Base-by-base conservation (phyloP, 1,140 invertebrate species). In the Ceratosolen fusciceps region DNA sequence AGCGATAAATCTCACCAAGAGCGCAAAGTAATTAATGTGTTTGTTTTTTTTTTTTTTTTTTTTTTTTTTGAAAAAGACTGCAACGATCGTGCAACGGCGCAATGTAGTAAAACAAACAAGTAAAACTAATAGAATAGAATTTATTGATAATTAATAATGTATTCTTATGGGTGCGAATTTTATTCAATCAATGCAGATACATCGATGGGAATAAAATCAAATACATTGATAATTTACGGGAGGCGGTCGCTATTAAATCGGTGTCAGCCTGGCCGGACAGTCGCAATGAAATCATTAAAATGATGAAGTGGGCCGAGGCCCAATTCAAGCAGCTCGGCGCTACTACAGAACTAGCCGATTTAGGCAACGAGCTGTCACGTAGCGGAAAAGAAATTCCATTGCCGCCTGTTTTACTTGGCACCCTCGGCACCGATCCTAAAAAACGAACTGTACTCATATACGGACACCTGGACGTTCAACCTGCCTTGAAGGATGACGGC, bases 391-490 rank as follows among this genome's bases (percentile, higher is more conserved):
- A 92, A 83, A 88, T 98, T 43, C 92, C 93, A 47, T 89, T 99
- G 47, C 98, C 98, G 1, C 97, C 98, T 43, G 95, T 98, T 14
- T 85, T 99, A 29, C 90, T 98, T n/a, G 98, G 95, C 29, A 91
- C 89, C 39, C 91, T 99, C 65, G 98, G 97, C 79, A 94, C 92
- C 82, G 96, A 99, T 88, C 91, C 94, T 0, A 93, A 93, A 9
- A 98, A 98, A 88, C 96, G 97, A 84, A 99, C 98, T 24, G 92
- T 99, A 60, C 93, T 96, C 72, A 92, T 99, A 68, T 99, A 99
- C 91, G 98, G 98, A 0, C 98, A 99, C 91, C 93, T 99, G 84
- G 98, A 99, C 92, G 98, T 99, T 2, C 98, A 99, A 88, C 98
- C 98, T 60, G 98, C 98, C 12, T 85, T 94, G 8, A 94, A 94